Conservation (phyloP, 2,888 invertebrate species). For the Phengaris alcon region DNA sequence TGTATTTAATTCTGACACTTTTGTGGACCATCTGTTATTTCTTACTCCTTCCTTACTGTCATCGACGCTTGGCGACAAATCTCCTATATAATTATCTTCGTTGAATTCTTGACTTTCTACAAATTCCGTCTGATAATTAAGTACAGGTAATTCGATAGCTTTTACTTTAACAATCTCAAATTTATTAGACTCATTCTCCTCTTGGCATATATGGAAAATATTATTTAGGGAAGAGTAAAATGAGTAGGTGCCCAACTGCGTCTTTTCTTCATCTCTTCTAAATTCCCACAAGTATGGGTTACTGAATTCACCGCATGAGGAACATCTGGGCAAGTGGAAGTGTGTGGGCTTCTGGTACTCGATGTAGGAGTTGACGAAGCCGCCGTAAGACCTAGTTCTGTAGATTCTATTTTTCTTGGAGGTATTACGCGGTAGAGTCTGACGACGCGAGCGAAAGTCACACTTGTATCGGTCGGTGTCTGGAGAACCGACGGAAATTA, state of each 20-base stretch:
- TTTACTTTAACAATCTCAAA: constrained; percentile 50
- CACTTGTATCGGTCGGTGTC: constrained; percentile 62
- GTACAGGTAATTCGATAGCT: constrained; percentile 50
- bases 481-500: constrained; percentile 63
- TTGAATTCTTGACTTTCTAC: constrained; percentile 70
- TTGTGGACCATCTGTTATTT: background rate
- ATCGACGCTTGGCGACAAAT: constrained; percentile 43
- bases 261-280: constrained; percentile 7
- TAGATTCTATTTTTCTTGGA: constrained; percentile 44
- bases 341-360: constrained; percentile 65
- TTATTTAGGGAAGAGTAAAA: constrained; percentile 59
- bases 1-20: constrained; percentile 29
- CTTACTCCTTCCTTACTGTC: constrained; percentile 29
- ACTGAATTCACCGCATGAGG: constrained; percentile 54
- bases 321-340: constrained; percentile 66
- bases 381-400: constrained; percentile 65
- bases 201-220: constrained; percentile 52
- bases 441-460: constrained; percentile 51
- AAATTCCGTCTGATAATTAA: constrained; percentile 50
- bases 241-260: constrained; percentile 33
- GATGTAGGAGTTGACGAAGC: constrained; percentile 62
- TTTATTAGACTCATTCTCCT: constrained; percentile 40
- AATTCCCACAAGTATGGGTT: constrained; percentile 51
- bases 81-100: constrained; percentile 67
- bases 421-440: constrained; percentile 54